Evolutionary conservation across 2,113 vertebrate genomes (phyloP), one percentile per base, ranked within the genome.

Genomic region (Megatriorchis doriae): DNA sequence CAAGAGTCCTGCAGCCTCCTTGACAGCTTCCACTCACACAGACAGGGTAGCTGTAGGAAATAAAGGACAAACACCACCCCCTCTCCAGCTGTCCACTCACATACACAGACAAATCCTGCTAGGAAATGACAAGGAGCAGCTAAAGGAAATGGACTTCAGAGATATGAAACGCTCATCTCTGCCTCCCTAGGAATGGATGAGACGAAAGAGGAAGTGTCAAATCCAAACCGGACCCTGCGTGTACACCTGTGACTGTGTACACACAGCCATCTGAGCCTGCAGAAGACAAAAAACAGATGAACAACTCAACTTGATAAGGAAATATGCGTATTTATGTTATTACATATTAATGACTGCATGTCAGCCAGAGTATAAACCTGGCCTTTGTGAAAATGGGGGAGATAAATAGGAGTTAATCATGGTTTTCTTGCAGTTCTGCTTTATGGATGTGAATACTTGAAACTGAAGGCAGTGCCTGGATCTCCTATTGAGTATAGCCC

Each of bases 101-200:
- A 82, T 52, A 82, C 48, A 90, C 66, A 87, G 78, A 71, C 81
- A 93, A 84, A 96, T 93, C 88, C 93, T 90, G 47, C 89, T 75
- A 61, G 95, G 86, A 95, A 92, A 81, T 85, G 52, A 81, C 91
- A 95, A 63, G 96, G 65, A 94, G 36, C 80, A 92, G 80, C 53
- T 36, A 61, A 88, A 86, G 93, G 88, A 93, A 94, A 85, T 48
- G 58, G 81, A 72, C 70, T 86, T 92, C 62, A 89, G 83, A 81
- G 91, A 72, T 68, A 75, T 3, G 36, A 88, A 94, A 42, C 0
- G 6, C 48, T 87, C 81, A 12, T 84, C 6, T 2, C 72, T 79
- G 53, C 75, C 72, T 91, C 2, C 1, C 59, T 23, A 38, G 42
- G 71, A 88, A 93, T 50, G 85, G 71, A 32, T 25, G 79, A 77